These are phyloP conservation scores for Ormyrus labotus DNA, from an alignment of 2,888 invertebrate species.

Conservation along the genomic window DNA sequence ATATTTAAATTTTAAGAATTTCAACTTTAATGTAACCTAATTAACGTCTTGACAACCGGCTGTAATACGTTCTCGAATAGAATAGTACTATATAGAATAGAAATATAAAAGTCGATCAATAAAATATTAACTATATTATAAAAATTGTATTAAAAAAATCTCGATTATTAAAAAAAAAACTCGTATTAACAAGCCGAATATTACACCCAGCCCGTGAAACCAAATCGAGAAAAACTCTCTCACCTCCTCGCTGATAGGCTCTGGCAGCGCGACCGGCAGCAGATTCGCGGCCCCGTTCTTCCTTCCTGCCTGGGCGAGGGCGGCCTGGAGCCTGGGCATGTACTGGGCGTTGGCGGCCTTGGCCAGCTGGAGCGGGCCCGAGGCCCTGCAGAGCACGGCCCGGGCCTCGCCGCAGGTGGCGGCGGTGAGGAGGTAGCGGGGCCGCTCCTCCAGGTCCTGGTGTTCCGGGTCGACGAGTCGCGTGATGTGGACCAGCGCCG, in stretches of 20 bases:
- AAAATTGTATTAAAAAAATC: too few relatives aligned
- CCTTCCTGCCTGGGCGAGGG: background rate
- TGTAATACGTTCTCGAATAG: too few relatives aligned
- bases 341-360: conserved; percentile 38
- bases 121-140: too few relatives aligned
- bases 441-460: conserved; percentile 59
- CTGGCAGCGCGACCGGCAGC: conserved; percentile 83
- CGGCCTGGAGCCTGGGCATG: conserved; percentile 33
- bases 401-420: conserved; percentile 87
- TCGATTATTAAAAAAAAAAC: too few relatives aligned
- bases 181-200: too few relatives aligned
- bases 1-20: too few relatives aligned
- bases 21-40: too few relatives aligned
- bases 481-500: conserved; percentile 85
- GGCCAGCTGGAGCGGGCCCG: conserved; percentile 82
- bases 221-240: background rate
- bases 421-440: conserved; percentile 83
- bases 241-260: conserved; percentile 87
- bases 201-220: too few relatives aligned
- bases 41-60: too few relatives aligned
- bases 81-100: too few relatives aligned
- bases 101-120: too few relatives aligned
- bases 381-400: conserved; percentile 84
- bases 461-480: conserved; percentile 70
- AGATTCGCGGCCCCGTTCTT: conserved; percentile 76